phyloP scores from a whole-genome alignment of 2,888 invertebrate genomes.

The Xylophagus ater region DNA sequence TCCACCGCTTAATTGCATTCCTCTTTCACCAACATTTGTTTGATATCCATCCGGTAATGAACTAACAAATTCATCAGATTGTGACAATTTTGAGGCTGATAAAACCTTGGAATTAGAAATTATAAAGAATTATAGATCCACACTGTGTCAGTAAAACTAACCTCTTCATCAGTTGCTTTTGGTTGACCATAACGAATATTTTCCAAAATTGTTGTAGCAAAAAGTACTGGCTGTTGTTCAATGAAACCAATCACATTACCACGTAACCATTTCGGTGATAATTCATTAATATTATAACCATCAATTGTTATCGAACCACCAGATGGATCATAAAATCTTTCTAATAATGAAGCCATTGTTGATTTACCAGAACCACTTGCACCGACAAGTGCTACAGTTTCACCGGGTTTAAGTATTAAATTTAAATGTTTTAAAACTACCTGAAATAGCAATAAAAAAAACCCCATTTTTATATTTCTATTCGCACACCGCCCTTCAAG shows the following conservation, averaged over 20 bases:
- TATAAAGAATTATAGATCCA: too few species aligned
- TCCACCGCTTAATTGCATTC: constrained; percentile 85
- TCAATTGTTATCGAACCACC: constrained; percentile 35
- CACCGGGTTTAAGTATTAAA: constrained; percentile 71
- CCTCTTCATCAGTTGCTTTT: constrained; percentile 56
- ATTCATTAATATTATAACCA: constrained; percentile 32
- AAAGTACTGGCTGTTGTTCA: constrained; percentile 87
- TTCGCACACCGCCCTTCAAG: background rate
- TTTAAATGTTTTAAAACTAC: constrained; percentile 72
- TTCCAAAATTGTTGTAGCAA: constrained; percentile 82
- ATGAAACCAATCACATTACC: constrained; percentile 76
- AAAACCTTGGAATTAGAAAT: too few species aligned
- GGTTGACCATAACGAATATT: constrained; percentile 86
- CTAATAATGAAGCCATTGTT: constrained; percentile 78
- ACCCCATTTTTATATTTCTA: background rate
- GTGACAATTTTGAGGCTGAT: constrained; percentile 73
- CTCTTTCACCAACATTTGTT: constrained; percentile 82
- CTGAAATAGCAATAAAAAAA: constrained; percentile 38
- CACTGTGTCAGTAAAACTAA: too few species aligned
- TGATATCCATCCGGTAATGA: constrained; percentile 73
- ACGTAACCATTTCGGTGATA: constrained; percentile 67
- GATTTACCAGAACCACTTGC: constrained; percentile 93
- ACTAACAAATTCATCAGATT: constrained; percentile 82
- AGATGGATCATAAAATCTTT: constrained; percentile 52
- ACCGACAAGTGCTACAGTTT: constrained; percentile 86